These are phyloP conservation scores for Troides helena DNA, from an alignment of 2,888 invertebrate species.

Conservation along the genomic window DNA sequence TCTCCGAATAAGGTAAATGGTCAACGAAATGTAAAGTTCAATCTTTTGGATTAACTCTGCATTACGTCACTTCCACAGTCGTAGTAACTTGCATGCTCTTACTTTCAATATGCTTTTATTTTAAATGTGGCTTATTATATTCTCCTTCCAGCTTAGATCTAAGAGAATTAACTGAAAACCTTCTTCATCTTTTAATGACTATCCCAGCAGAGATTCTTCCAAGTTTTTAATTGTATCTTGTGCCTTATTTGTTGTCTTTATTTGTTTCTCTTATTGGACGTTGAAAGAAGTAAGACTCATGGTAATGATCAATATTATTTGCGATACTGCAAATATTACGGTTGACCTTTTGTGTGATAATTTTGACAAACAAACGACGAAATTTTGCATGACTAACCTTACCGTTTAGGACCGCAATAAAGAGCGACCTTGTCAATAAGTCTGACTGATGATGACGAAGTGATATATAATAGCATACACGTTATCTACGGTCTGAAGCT, in stretches of 20 bases:
- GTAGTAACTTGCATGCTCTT: no score
- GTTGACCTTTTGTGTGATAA: not conserved
- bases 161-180: no score
- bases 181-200: no score
- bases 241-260: no score
- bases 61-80: not conserved
- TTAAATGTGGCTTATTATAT: no score
- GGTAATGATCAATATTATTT: not conserved
- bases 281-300: not conserved
- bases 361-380: not conserved
- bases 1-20: not conserved
- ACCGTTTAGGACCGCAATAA: slow-evolving; percentile 38
- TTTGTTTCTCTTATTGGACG: no score
- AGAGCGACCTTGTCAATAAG: slow-evolving; percentile 53
- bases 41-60: slow-evolving; percentile 7
- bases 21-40: slow-evolving; percentile 16
- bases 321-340: not conserved
- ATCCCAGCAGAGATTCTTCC: no score
- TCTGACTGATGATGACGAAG: slow-evolving; percentile 54
- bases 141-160: no score
- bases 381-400: slow-evolving; percentile 35
- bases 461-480: slow-evolving; percentile 42
- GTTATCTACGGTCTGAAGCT: slow-evolving; percentile 14
- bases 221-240: no score
- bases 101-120: no score